A percentile compares a stretch with the other conserved stretches of the same genome.
Conservation (phyloP, 2,888 invertebrate genomes). For the Hirtodrosophila cameraria region DNA sequence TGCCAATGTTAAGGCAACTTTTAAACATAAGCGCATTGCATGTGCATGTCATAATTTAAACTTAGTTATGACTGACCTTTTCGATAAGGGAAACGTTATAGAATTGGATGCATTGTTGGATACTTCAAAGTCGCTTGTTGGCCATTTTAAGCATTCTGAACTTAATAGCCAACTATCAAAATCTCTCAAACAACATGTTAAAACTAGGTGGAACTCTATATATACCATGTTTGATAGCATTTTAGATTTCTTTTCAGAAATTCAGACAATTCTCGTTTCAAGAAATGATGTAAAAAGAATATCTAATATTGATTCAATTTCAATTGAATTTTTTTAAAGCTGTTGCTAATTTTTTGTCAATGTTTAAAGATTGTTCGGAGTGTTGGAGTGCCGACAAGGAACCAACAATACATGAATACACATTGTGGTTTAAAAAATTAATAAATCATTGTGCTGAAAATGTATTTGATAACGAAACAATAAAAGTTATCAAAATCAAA, state of each 20-base stretch:
- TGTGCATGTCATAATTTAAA: no score
- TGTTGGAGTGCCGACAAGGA: constrained; percentile 3
- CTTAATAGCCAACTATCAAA: not conserved
- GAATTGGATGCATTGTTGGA: constrained; percentile 2
- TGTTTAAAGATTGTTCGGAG: constrained; percentile 2
- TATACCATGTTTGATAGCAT: not conserved
- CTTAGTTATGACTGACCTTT: not conserved
- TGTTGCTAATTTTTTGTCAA: not conserved
- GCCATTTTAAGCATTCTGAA: not conserved
- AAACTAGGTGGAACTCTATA: not conserved
- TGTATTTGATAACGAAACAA: no score
- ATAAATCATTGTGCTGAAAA: not conserved
- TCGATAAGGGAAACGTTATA: not conserved
- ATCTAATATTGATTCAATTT: constrained; percentile 1
- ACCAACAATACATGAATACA: not conserved
- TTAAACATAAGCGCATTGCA: no score
- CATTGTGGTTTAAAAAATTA: not conserved
- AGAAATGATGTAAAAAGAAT: constrained; percentile 3
- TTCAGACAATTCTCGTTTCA: not conserved
- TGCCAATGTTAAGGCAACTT: no score
- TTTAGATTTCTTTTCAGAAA: no score
- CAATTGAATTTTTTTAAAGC: no score
- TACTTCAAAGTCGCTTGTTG: not conserved
- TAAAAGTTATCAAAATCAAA: no score
- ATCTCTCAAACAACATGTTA: not conserved